phyloP scores from a whole-genome alignment of 2,113 vertebrate genomes.

The Anhinga anhinga region DNA sequence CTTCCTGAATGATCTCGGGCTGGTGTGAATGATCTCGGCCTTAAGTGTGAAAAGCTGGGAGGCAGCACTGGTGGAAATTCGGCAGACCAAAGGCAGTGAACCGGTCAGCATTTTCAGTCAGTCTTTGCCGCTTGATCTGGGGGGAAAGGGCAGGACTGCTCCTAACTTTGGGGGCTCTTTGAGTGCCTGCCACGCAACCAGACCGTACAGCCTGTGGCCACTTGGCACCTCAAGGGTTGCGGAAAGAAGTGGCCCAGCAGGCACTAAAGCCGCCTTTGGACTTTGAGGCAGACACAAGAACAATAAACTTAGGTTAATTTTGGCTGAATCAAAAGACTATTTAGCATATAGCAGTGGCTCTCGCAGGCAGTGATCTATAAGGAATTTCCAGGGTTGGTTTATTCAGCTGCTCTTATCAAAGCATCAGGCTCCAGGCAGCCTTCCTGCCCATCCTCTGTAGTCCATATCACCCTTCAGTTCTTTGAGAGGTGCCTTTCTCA shows the following conservation, averaged over 20 bases:
- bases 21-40: no score
- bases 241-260: not conserved
- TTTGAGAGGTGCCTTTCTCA: not conserved
- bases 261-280: not conserved
- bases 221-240: not conserved
- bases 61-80: not conserved
- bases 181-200: no score
- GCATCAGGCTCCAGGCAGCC: not conserved
- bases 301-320: not conserved
- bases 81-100: not conserved
- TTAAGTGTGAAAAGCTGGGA: not conserved
- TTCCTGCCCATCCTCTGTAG: not conserved
- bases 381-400: not conserved
- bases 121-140: not conserved
- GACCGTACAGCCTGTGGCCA: not conserved
- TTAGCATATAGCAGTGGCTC: not conserved
- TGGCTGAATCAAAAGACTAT: not conserved
- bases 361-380: not conserved
- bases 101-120: not conserved
- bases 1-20: not conserved
- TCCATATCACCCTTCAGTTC: not conserved
- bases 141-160: not conserved
- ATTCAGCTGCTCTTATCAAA: slow-evolving; percentile 4
- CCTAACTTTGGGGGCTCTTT: not conserved
- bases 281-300: not conserved